Conservation (phyloP, 1,140 invertebrate species). For the Phymorhynchus buccinoides region DNA sequence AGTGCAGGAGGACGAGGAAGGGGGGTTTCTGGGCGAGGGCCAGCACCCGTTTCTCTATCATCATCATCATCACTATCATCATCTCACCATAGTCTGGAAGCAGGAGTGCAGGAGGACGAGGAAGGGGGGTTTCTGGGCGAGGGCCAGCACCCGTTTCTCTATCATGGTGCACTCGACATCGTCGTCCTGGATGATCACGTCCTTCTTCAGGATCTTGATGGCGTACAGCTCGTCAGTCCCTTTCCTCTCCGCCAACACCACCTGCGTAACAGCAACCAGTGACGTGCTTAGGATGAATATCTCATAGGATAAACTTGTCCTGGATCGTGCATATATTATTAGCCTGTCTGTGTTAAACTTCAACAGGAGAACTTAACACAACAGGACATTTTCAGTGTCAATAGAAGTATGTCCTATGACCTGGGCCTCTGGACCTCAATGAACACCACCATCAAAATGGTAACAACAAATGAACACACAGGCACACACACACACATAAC, state of each 20-base stretch:
- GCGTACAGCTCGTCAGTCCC: conserved; percentile 98
- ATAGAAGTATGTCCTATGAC: too few relatives aligned
- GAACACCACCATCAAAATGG: too few relatives aligned
- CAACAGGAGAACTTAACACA: too few relatives aligned
- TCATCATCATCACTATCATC: conserved; percentile 99
- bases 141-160: conserved; percentile 95
- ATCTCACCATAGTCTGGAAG: conserved; percentile 98
- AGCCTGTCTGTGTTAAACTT: too few relatives aligned
- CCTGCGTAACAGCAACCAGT: too few relatives aligned
- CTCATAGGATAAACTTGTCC: too few relatives aligned
- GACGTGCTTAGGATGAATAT: too few relatives aligned
- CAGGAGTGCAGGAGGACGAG: conserved; percentile 98
- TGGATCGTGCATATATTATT: too few relatives aligned
- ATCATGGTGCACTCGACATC: conserved; percentile 99
- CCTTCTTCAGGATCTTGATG: conserved; percentile 99
- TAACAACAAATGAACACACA: too few relatives aligned
- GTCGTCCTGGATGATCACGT: conserved; percentile 99
- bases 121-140: conserved; percentile 97
- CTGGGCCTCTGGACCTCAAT: too few relatives aligned
- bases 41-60: conserved; percentile 98
- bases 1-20: conserved; percentile 98
- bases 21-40: conserved; percentile 96
- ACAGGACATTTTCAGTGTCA: too few relatives aligned
- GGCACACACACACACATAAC: too few relatives aligned
- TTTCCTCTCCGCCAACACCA: conserved; percentile 96